Base-by-base conservation (phyloP, 2,113 vertebrate species). In the Gila orcuttii region DNA sequence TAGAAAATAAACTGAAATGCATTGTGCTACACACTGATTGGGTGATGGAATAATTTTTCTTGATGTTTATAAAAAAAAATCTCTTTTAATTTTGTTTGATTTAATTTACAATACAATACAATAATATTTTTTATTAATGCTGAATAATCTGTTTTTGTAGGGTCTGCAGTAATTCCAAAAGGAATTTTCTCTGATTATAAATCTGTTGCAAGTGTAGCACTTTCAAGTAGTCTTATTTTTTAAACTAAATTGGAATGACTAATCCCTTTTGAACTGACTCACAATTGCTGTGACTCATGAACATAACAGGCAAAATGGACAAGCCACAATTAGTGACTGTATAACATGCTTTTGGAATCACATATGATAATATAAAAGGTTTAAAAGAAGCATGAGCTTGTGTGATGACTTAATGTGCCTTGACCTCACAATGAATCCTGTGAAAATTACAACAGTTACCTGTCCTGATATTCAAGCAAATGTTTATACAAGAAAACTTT, bases 191-290 rank as follows among this genome's bases (percentile, higher is more conserved):
- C n/a, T 3, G 47, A 78, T 84, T 80, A 75, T 39, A 62, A 31
- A 23, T 23, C 25, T 71, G n/a, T 71, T 15, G 64, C 25, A 78
- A 33, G 77, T 25, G 2, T 17, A 2, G 39, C 3, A 13, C 47
- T 68, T 82, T 76, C 1, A 55, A 64, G 39, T 76, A 77, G 21
- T 17, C 39, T 39, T 47, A n/a, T 23, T 21, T 55, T 78, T 39
- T 57, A 2, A 64, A 59, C 31, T 33, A 28, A 83, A 87, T 11
- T 25, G 71, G 25, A 11, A 45, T 47, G 19, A 39, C 31, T 85
- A 45, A 79, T 59, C 76, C 59, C 10, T 13, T 85, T 79, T 45
- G 66, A 69, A 79, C 23, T 28, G 28, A 25, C 71, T 77, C 15
- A 21, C 28, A 66, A 80, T 73, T 68, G 42, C 74, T 59, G 33